These are phyloP conservation scores for Heliothis peltigera DNA, from an alignment of 2,888 invertebrate species.

Conservation along the genomic window DNA sequence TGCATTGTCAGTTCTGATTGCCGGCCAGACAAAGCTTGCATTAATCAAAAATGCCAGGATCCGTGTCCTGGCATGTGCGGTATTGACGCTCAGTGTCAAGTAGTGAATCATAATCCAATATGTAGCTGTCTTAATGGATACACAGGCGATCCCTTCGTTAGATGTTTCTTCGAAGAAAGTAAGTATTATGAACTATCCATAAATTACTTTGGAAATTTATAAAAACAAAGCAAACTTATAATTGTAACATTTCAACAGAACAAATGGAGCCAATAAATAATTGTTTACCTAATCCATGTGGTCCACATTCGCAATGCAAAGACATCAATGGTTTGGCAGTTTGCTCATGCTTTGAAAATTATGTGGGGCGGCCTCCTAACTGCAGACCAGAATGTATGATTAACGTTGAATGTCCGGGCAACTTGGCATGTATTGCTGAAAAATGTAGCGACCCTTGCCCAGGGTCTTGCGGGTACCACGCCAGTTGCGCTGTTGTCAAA, in stretches of 20 bases:
- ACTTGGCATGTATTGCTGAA: constrained; percentile 92
- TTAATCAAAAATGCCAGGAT: constrained; percentile 94
- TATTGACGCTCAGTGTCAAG: constrained; percentile 93
- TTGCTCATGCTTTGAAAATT: constrained; percentile 93
- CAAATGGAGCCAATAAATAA: constrained; percentile 87
- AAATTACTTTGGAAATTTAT: not conserved
- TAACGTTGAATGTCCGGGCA: constrained; percentile 93
- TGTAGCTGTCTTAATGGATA: constrained; percentile 93
- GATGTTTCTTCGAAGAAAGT: constrained; percentile 91
- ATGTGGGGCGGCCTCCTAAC: constrained; percentile 94
- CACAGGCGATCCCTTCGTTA: constrained; percentile 94
- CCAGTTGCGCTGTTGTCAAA: constrained; percentile 92
- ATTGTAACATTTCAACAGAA: constrained; percentile 70
- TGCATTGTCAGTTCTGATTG: constrained; percentile 95
- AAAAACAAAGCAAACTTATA: constrained; percentile 13
- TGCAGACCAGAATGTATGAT: constrained; percentile 94
- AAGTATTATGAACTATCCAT: constrained; percentile 77
- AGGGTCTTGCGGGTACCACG: constrained; percentile 93
- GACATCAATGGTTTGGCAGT: constrained; percentile 92
- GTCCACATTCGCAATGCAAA: constrained; percentile 93
- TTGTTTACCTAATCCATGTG: constrained; percentile 94
- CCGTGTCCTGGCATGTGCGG: constrained; percentile 95
- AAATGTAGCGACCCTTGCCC: constrained; percentile 93
- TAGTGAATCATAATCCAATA: constrained; percentile 94
- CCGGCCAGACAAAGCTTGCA: constrained; percentile 93